Conservation (phyloP, 2,888 invertebrate species). For the Pristionchus japonicus region DNA sequence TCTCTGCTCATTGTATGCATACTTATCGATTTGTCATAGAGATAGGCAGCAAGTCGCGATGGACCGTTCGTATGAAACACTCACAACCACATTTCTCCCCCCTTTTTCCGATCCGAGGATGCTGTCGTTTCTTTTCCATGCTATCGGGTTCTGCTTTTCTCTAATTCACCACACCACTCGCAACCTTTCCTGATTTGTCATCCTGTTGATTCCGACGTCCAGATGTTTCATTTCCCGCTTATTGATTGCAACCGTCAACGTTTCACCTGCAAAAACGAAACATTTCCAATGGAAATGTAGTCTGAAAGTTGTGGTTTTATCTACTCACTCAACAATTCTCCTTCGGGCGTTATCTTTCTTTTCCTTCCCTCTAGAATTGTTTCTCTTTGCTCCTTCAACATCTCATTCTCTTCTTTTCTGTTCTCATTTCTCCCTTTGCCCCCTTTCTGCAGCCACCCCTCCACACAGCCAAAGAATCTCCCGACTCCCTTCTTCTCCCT, state of each 20-base stretch:
- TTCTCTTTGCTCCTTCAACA: not conserved
- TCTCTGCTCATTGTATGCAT: constrained; percentile 11
- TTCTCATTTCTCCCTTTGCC: not conserved
- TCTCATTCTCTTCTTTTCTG: not conserved
- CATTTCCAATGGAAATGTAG: not conserved
- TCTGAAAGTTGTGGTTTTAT: not conserved
- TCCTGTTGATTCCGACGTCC: not conserved
- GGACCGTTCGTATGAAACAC: constrained; percentile 16
- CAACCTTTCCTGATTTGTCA: constrained; percentile 26
- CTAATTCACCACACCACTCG: constrained; percentile 16
- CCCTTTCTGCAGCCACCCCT: not conserved
- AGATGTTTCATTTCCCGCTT: not conserved
- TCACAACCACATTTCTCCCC: not conserved
- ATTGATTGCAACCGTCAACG: not conserved
- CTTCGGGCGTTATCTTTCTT: not conserved
- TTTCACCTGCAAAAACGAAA: not conserved
- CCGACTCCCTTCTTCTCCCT: not conserved
- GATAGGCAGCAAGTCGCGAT: constrained; percentile 30
- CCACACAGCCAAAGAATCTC: constrained; percentile 5
- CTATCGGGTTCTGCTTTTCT: constrained; percentile 7
- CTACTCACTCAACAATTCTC: not conserved
- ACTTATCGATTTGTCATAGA: constrained; percentile 38
- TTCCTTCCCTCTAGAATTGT: constrained; percentile 4
- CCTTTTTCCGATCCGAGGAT: not conserved
- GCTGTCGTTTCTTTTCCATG: not conserved